Evolutionary conservation across 2,113 vertebrate species (phyloP).

Genomic region (Oreochromis niloticus): DNA sequence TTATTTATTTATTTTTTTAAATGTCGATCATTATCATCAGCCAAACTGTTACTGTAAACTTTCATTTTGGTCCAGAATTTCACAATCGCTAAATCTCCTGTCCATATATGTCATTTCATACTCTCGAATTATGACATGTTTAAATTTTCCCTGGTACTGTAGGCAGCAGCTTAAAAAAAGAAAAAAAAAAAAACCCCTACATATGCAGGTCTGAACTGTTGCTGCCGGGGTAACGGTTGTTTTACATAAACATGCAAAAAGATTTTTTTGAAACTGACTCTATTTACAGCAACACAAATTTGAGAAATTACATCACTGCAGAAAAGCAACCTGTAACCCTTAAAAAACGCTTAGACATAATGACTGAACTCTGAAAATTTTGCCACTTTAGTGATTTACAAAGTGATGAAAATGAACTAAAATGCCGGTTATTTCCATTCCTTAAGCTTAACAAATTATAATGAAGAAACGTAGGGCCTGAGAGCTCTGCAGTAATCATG

Average conservation of each 20-base stretch:
- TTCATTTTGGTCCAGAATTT: background rate
- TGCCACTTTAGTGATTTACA: background rate
- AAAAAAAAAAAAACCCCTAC: accelerated
- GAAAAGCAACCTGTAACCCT: background rate
- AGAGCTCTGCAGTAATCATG: background rate
- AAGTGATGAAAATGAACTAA: background rate
- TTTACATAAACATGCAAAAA: background rate
- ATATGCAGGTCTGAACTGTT: background rate
- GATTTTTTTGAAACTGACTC: background rate
- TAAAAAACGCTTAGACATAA: background rate
- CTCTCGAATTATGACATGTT: background rate
- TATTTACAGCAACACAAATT: background rate
- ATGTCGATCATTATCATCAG: background rate
- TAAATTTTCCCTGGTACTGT: background rate
- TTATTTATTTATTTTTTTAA: background rate
- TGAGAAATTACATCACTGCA: background rate
- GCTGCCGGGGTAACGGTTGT: background rate
- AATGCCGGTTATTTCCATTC: background rate
- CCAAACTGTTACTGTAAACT: background rate
- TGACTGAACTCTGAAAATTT: background rate
- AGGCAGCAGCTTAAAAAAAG: background rate
- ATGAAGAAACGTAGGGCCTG: background rate
- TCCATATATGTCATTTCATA: background rate
- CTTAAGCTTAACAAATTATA: background rate
- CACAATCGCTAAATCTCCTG: background rate